Conservation (phyloP, 2,888 invertebrate genomes). For the Trimorus sp. region DNA sequence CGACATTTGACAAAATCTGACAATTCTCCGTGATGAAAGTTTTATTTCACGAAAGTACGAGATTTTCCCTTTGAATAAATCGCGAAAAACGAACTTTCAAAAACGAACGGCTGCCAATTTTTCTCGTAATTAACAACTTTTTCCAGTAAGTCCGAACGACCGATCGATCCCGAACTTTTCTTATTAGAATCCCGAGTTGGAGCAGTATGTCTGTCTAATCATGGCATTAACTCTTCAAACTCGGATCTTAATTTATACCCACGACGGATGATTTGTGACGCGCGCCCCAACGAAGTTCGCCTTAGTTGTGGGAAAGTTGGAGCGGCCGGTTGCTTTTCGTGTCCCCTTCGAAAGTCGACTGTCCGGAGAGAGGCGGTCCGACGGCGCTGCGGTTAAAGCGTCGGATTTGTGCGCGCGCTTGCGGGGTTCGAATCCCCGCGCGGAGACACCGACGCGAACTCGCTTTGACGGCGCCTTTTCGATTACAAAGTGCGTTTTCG, state of each 20-base stretch:
- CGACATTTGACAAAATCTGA: too few relatives aligned
- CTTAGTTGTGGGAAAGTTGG: constrained; percentile 7
- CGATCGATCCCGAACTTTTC: too few relatives aligned
- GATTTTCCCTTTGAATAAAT: too few relatives aligned
- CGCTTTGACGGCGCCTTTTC: constrained; percentile 10
- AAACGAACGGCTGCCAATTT: too few relatives aligned
- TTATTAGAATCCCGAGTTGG: constrained; percentile 5
- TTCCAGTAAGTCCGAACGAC: too few relatives aligned
- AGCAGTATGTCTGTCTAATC: constrained; percentile 5
- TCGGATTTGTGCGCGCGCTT: constrained; percentile 32
- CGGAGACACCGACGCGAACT: neutral
- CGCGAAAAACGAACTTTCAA: too few relatives aligned
- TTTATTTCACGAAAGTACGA: too few relatives aligned
- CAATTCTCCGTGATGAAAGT: too few relatives aligned
- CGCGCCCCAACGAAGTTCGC: constrained; percentile 27
- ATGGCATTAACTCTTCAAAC: constrained; percentile 22
- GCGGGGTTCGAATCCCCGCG: constrained; percentile 43
- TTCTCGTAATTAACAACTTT: too few relatives aligned
- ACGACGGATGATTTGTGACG: constrained; percentile 29
- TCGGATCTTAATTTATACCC: constrained; percentile 26
- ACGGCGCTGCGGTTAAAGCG: constrained; percentile 45
- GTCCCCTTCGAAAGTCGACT: neutral
- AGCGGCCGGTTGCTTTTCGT: neutral
- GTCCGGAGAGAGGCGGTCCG: neutral
- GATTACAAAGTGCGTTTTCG: constrained; percentile 23